These are phyloP conservation scores for Microcebus jonahi DNA, from an alignment of 2,113 vertebrate genomes.

Conservation along the genomic window DNA sequence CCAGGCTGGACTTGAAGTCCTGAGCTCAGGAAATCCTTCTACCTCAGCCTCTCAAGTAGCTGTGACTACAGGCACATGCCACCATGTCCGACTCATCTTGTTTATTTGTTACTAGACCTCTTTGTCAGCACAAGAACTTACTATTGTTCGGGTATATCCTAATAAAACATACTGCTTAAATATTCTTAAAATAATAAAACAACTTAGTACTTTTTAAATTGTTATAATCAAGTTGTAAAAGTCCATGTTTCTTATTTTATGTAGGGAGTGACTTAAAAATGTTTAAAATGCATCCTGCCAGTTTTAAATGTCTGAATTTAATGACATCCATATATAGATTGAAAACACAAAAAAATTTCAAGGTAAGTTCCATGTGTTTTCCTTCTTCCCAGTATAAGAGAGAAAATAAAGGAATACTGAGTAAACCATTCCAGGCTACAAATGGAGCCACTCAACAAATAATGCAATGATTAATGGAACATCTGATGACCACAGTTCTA, in stretches of 20 bases:
- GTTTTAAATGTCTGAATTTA: slow-evolving; percentile 2
- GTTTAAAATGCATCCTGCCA: not conserved
- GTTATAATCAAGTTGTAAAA: not conserved
- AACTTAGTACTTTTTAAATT: not conserved
- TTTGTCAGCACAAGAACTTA: not conserved
- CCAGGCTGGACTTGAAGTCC: no score
- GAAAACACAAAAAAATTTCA: slow-evolving; percentile 59
- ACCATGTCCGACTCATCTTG: no score
- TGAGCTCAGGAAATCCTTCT: no score
- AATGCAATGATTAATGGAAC: not conserved
- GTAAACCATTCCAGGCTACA: not conserved
- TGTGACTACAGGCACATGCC: no score
- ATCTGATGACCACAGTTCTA: not conserved
- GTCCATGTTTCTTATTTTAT: not conserved
- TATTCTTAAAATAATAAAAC: slow-evolving; percentile 4
- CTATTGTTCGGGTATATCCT: not conserved
- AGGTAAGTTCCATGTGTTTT: slow-evolving; percentile 50
- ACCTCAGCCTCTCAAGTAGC: no score
- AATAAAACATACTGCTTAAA: not conserved
- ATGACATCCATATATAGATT: not conserved
- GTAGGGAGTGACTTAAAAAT: not conserved
- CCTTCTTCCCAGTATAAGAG: not conserved
- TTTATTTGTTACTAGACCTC: not conserved
- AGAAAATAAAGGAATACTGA: slow-evolving; percentile 43
- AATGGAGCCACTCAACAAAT: not conserved